Evolutionary conservation across 2,888 invertebrate species (phyloP), one percentile per base, ranked within the genome.

Genomic region (Eretmocerus hayati): DNA sequence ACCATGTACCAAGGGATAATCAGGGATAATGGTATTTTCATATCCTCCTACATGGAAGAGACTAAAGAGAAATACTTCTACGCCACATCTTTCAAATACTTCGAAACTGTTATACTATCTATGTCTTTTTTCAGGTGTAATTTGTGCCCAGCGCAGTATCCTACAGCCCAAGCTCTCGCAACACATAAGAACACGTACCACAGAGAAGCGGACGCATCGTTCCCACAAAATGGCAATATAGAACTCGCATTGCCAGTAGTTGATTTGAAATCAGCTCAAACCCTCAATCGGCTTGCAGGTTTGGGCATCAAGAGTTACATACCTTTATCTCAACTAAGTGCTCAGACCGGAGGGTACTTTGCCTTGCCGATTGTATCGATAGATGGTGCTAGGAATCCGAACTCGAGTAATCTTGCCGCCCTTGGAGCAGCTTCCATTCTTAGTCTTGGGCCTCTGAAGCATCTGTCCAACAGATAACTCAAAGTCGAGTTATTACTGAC

Each of bases 251-350:
- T 87, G 58, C 87, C 87, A 0, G 79, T 87, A 1, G 81, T 87
- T 0, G 86, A 87, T 62, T 65, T 87, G 21, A 81, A 83, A 39
- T 81, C 83, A 50, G 81, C 83, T 9, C 81, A 81, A 13, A 79
- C 81, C 20, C 69, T 85, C 42, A 78, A 78, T 58, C 77, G 82
- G 56, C 72, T 87, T 11, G 76, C 79, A 54, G 77, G 71, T 62
- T 72, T 86, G 61, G 87, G 87, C 35, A 84, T 87, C 54, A 80
- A 81, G 61, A 84, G 82, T 72, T 86, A 82, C 69, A 85, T 87
- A 59, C 86, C 87, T 1, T 64, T 87, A 52, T 82, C 83, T 2
- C 81, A 81, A 57, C 72, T 80, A 19, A 80, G 80, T 50, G 78
- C 78, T 53, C 70, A 71, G 56, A 66, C 76, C 0, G 78, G 77